Evolutionary conservation across 2,888 invertebrate genomes (phyloP).

Genomic region (Orthosia gracilis): DNA sequence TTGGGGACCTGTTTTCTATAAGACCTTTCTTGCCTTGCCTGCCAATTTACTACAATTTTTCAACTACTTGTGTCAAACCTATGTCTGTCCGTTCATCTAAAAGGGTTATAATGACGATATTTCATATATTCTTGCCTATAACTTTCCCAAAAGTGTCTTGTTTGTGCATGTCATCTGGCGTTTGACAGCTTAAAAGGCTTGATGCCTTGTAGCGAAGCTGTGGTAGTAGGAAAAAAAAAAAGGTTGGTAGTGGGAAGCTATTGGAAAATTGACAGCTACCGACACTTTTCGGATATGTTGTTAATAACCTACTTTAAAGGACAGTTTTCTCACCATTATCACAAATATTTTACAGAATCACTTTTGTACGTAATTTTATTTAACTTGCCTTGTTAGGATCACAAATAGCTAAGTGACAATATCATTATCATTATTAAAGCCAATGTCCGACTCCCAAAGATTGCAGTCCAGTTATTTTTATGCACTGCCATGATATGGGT

Average conservation of each 20-base stretch:
- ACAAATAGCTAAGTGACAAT: too few species aligned
- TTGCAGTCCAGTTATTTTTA: too few species aligned
- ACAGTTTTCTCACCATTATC: background rate
- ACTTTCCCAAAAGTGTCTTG: slow-evolving; percentile 22
- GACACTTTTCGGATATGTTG: slow-evolving; percentile 15
- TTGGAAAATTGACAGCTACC: slow-evolving; percentile 21
- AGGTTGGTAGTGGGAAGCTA: background rate
- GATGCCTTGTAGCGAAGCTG: slow-evolving; percentile 6
- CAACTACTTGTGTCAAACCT: background rate
- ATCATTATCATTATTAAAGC: too few species aligned
- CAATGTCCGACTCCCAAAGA: too few species aligned
- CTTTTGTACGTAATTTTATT: background rate
- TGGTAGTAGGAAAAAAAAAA: background rate
- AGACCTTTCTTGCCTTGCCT: background rate
- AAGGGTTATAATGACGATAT: background rate
- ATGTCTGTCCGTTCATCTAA: background rate
- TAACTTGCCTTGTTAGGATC: too few species aligned
- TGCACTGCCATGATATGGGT: too few species aligned
- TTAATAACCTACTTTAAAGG: background rate
- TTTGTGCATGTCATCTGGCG: slow-evolving; percentile 30
- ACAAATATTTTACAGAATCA: background rate
- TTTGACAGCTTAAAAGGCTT: slow-evolving; percentile 60
- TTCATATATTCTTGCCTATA: slow-evolving; percentile 1
- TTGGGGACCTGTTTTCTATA: background rate
- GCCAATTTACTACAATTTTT: too few species aligned